Base-by-base conservation (phyloP, 2,888 invertebrate genomes). In the Leptopilina drosophilae region DNA sequence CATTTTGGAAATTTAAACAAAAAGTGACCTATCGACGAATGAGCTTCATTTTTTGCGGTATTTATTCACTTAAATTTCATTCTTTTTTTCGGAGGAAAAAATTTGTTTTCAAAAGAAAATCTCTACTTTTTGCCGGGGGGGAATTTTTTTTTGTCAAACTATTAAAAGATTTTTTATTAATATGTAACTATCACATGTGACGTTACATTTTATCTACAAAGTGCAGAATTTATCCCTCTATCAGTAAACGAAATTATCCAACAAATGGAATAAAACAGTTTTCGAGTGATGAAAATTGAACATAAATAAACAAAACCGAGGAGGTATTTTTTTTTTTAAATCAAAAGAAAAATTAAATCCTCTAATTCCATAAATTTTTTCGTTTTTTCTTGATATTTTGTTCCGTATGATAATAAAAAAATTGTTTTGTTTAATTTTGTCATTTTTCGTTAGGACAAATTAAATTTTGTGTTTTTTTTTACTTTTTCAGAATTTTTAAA, bases 161-260 rank as follows among this genome's bases (percentile, higher is more conserved):
- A 20, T 14, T 46, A 5, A 20, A 49, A 20, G 26, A 14, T 69
- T 69, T 14, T 46, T 53, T 26, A 65, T 65, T 65, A 14, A 26
- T 14, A 49, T 53, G 12, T 20, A 69, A 15, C 6, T 40, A 73
- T 73, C 56, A 56, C 56, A 33, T 73, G 33, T 73, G 56, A 15
- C 14, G 53, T 40, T 40, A 26, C 7, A 26, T 53, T 5, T 49
- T 69, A 62, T 15, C 49, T 49, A n/a, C 7, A n/a, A 73, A 73
- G 5, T 56, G 12, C 33, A 59, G n/a, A 14, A 69, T 56, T 33
- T 33, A 9, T 33, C 9, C 49, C 12, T 11, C 12, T 49, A 49
- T 49, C 9, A 33, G 33, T 15, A n/a, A n/a, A 56, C 64, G 33
- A 8, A 49, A 12, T 56, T 56, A 56, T 73, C 73, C 33, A 12